These are phyloP conservation scores for Bruchidius siliquastri DNA, from an alignment of 2,888 invertebrate species.

Conservation along the genomic window DNA sequence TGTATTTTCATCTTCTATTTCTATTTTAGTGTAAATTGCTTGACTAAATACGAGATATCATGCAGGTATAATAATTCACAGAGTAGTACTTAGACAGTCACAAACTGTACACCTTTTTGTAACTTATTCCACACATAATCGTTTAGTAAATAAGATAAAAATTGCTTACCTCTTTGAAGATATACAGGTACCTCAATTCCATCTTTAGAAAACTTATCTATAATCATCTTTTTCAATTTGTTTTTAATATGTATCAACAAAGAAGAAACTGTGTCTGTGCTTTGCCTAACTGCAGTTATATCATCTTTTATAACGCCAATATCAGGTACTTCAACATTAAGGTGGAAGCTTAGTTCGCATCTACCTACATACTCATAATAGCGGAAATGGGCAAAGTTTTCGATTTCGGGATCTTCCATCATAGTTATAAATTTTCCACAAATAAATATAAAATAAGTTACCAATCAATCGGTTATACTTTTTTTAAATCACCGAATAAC, in stretches of 20 bases:
- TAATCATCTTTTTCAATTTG: conserved; percentile 16
- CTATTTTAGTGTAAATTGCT: too few relatives aligned
- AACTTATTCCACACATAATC: too few relatives aligned
- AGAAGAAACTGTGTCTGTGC: conserved; percentile 17
- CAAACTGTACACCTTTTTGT: too few relatives aligned
- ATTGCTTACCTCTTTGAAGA: not conserved
- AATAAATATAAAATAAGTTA: too few relatives aligned
- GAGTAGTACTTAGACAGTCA: too few relatives aligned
- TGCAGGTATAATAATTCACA: too few relatives aligned
- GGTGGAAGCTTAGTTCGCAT: conserved; percentile 19
- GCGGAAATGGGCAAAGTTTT: not conserved
- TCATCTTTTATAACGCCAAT: conserved; percentile 14
- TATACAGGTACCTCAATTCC: not conserved
- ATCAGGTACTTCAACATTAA: conserved; percentile 11
- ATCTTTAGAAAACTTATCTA: conserved; percentile 5
- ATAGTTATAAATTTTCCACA: not conserved
- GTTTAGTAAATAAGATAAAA: too few relatives aligned
- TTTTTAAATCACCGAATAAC: too few relatives aligned
- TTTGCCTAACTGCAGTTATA: conserved; percentile 17
- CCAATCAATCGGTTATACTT: too few relatives aligned
- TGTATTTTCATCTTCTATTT: too few relatives aligned
- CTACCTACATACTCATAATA: not conserved
- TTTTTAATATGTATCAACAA: conserved; percentile 20
- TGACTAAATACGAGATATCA: too few relatives aligned
- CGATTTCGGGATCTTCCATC: not conserved